Base-by-base conservation (phyloP, 2,888 invertebrate species). In the Mactromeris polynyma region DNA sequence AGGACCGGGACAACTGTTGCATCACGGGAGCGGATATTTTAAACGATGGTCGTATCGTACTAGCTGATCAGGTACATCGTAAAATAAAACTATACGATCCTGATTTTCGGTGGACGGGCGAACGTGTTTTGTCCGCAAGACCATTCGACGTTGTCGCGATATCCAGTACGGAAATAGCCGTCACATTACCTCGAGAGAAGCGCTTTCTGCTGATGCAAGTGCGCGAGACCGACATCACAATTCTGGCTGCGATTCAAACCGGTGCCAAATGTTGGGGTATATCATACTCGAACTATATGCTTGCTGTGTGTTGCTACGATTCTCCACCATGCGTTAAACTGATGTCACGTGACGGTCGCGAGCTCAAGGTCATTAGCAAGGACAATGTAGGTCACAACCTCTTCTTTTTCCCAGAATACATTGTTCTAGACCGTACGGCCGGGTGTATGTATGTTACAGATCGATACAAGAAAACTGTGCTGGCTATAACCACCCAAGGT, bases 211-310 rank as follows among this genome's bases (percentile, higher is more conserved):
- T 93, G 1, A 81, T 93, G 82, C 89, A 92, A 42, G 92, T 93
- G 0, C 83, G 91, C 26, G 91, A 92, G 42, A 85, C 89, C 0
- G 93, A 93, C 33, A 82, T 93, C 33, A 83, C 89, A 9, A 91
- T 93, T 58, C 46, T 91, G 26, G 91, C 92, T 1, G 91, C 92
- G 11, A 90, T 93, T 84, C 92, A 93, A 80, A 93, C 93, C 26
- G 93, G 93, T 1, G 92, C 93, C 1, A 93, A 93, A 86, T 93
- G 93, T 83, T 93, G 92, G 92, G 93, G 93, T 21, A 91, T 93
- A 40, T 89, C 87, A 6, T 93, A 89, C 58, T 92, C 92, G 9
- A 92, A 93, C 64, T 91, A 92, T 82, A 90, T 91, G 82, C 86
- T 93, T 19, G 93, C 93, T n/a, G 91, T 93, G 17, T 91, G 92